Percentiles rank a stretch among this genome's conserved stretches.
phyloP scores from a whole-genome alignment of 2,113 vertebrate species.

The Cochlearius cochlearius region DNA sequence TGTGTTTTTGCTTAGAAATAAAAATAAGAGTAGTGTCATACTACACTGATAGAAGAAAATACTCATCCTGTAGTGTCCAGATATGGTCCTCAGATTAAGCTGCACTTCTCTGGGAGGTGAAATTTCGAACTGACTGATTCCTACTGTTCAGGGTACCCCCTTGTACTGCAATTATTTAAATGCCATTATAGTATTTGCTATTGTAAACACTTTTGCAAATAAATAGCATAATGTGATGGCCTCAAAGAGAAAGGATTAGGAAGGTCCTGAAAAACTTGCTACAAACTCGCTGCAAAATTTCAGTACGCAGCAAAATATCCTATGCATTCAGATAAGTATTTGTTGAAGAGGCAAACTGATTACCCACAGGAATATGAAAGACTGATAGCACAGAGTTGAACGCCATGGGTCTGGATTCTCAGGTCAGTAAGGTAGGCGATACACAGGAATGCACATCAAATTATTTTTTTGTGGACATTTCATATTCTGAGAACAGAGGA shows the following conservation, averaged over 20 bases:
- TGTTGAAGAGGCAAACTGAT: not conserved
- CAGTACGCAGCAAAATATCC: not conserved
- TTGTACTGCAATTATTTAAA: not conserved
- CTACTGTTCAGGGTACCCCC: not conserved
- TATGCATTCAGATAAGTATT: not conserved
- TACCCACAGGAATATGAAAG: not conserved
- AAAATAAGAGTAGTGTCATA: not conserved
- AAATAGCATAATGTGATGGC: not conserved
- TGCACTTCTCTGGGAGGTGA: not conserved
- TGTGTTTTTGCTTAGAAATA: not conserved
- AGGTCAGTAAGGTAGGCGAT: not conserved
- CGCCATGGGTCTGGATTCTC: not conserved
- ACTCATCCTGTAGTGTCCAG: not conserved
- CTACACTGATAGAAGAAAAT: not conserved
- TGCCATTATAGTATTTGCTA: not conserved
- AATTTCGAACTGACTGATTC: not conserved
- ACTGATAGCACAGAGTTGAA: not conserved
- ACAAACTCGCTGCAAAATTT: not conserved
- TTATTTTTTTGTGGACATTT: not conserved
- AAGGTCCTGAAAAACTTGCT: not conserved
- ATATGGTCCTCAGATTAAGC: not conserved
- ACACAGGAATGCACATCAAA: not conserved
- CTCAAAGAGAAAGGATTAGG: not conserved
- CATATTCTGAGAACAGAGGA: not conserved
- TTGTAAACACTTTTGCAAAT: not conserved